A percentile compares a stretch with the other conserved stretches of the same genome.
Evolutionary conservation across 2,113 vertebrate species (phyloP).

Genomic region (Vicugna pacos): DNA sequence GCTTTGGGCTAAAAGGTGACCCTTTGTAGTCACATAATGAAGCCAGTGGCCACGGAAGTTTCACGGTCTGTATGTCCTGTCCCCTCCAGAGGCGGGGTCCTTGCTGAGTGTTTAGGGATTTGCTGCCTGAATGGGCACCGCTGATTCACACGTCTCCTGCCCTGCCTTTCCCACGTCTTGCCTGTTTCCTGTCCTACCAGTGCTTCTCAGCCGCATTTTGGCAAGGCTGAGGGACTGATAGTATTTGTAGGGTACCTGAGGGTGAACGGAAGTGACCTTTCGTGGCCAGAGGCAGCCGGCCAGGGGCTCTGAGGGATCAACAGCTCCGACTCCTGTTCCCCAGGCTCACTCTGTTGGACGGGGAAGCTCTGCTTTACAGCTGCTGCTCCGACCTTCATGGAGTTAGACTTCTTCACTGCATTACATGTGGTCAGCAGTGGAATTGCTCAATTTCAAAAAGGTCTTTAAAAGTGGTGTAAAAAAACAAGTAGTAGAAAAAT

Average conservation of each 20-base stretch:
- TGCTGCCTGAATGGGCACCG: accelerated
- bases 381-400: not conserved
- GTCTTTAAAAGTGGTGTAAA: not conserved
- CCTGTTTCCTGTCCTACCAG: not conserved
- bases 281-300: constrained; percentile 9
- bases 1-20: not conserved
- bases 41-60: not conserved
- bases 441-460: not conserved
- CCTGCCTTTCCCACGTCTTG: not conserved
- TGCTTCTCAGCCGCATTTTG: not conserved
- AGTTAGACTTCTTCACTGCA: not conserved
- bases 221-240: not conserved
- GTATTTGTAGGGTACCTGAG: not conserved
- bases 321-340: not conserved
- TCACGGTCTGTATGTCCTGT: too few relatives aligned
- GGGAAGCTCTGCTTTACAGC: not conserved
- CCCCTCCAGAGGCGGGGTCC: not conserved
- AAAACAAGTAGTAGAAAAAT: not conserved
- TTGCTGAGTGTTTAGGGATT: not conserved
- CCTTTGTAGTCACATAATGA: not conserved
- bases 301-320: not conserved
- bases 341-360: not conserved
- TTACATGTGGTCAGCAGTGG: not conserved
- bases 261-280: not conserved
- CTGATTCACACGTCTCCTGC: not conserved